Conservation (phyloP, 2,888 invertebrate genomes). For the Muschampia staudingeri region DNA sequence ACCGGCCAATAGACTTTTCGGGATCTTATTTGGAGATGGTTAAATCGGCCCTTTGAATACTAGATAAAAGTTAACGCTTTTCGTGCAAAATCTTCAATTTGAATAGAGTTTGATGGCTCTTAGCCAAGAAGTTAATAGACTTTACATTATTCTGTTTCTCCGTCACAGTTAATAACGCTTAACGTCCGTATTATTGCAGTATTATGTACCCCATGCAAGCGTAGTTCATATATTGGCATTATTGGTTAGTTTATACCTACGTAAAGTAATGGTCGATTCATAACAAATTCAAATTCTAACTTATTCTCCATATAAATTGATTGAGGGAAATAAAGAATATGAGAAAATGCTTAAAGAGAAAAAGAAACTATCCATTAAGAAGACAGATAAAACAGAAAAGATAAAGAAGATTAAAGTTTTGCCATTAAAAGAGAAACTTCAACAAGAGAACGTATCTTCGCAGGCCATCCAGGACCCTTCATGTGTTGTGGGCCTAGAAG, state of each 20-base stretch:
- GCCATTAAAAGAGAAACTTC: constrained; percentile 15
- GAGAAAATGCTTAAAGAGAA: constrained; percentile 45
- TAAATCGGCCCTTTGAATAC: no score
- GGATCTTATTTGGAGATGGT: no score
- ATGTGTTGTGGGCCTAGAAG: constrained; percentile 50
- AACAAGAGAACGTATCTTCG: neutral
- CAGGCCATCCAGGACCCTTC: neutral
- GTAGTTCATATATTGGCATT: no score
- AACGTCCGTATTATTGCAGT: constrained; percentile 6
- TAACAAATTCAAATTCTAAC: constrained; percentile 40
- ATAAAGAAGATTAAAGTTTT: constrained; percentile 25
- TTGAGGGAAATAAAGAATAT: constrained; percentile 39
- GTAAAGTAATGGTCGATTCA: no score
- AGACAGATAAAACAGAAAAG: constrained; percentile 15
- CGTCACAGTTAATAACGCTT: constrained; percentile 39
- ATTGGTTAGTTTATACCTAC: no score
- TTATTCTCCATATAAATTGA: constrained; percentile 44
- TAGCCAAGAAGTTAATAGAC: constrained; percentile 50
- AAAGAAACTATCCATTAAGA: constrained; percentile 19
- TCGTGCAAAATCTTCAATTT: neutral
- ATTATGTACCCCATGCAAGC: neutral
- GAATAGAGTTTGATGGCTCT: constrained; percentile 41
- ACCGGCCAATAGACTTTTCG: no score
- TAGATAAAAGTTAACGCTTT: neutral
- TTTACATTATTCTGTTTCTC: constrained; percentile 38